Evolutionary conservation across 2,888 invertebrate genomes (phyloP), one percentile per base, ranked within the genome.

Genomic region (Gandaritis pyraliata): DNA sequence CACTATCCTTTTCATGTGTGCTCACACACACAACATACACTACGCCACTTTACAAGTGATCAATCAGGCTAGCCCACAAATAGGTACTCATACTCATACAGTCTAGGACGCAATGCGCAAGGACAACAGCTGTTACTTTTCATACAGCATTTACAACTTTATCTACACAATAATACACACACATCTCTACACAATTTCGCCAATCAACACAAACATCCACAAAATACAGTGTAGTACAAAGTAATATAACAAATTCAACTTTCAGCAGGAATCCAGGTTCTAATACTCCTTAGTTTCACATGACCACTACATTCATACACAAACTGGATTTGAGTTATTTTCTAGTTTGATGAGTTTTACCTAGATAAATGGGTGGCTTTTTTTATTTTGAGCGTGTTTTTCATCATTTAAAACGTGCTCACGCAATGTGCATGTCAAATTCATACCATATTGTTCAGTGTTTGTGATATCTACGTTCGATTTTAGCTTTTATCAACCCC

Each of bases 381-480:
- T 61, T 61, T 61, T 54, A 38, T 56, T 65, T 65, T 66, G 43
- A 48, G 52, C 48, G 64, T 61, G 61, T 45, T 62, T 62, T 45
- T 51, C 33, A 41, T 29, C 1, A 29, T 29, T 54, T 43, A n/a
- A 50, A 39, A 41, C 16, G 11, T 47, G 48, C 48, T 33, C 48
- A 10, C 15, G 58, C 61, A 65, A 52, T 72, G 74, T 76, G 81
- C 81, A 80, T 80, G 80, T 75, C 70, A 71, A 70, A 65, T 62
- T 68, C 65, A 73, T 73, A 45, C 59, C 53, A 59, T 69, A 38
- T 55, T 66, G 66, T 66, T 65, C 8, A 4, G 15, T 8, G 7
- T 67, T 59, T 54, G 29, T 65, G 51, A 65, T 66, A 47, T 54
- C 38, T 10, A n/a, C 10, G 36, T 55, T 36, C 15, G 47, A 52